Conservation (phyloP, 2,888 invertebrate species). For the Clusia tigrina region DNA sequence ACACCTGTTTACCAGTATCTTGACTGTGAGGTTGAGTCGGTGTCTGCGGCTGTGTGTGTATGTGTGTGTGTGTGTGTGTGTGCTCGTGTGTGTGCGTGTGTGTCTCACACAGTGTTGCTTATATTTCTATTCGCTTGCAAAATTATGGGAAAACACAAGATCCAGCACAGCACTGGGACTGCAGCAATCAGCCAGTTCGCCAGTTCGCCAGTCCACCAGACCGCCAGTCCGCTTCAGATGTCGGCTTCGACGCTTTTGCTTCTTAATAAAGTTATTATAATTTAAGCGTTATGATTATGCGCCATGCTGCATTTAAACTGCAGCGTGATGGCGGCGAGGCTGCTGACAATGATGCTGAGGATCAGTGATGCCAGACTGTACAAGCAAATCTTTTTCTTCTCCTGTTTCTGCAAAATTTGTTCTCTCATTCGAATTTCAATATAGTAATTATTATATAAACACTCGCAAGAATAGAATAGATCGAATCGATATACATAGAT, state of each 20-base stretch:
- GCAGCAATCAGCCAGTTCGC: not conserved
- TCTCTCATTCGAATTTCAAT: too few relatives aligned
- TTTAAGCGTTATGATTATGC: constrained; percentile 62
- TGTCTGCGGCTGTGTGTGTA: constrained; percentile 3
- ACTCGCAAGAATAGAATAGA: too few relatives aligned
- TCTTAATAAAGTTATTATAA: constrained; percentile 62
- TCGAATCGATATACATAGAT: too few relatives aligned
- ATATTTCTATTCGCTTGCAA: not conserved
- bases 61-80: constrained; percentile 18
- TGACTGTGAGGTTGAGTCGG: constrained; percentile 17
- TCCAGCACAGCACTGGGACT: not conserved
- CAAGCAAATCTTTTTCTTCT: too few relatives aligned
- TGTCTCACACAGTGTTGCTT: constrained; percentile 26
- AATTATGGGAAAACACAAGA: constrained; percentile 26
- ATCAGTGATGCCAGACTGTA: too few relatives aligned
- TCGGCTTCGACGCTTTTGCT: not conserved
- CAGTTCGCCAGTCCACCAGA: too few relatives aligned
- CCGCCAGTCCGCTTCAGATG: not conserved
- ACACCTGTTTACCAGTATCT: constrained; percentile 46
- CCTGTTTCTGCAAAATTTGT: too few relatives aligned
- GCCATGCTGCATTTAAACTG: constrained; percentile 26
- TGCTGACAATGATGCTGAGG: not conserved
- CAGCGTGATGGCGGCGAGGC: not conserved
- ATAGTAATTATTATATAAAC: too few relatives aligned
- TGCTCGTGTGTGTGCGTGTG: constrained; percentile 12